These are phyloP conservation scores for Sebastes ruberrimus DNA, from an alignment of 2,797 vertebrate genomes.

Conservation along the genomic window DNA sequence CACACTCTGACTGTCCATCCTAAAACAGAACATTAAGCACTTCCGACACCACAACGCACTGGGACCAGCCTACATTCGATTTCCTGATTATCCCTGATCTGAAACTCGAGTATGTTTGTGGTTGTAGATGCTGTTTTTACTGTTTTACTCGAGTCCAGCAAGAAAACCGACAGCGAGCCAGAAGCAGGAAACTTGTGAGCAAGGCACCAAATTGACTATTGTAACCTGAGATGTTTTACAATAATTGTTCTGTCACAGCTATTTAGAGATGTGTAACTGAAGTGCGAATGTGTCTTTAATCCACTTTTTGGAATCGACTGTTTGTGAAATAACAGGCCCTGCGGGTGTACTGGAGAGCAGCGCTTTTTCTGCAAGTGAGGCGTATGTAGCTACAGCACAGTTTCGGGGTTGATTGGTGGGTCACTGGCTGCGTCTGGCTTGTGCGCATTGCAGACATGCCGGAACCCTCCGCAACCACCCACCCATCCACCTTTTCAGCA, in stretches of 20 bases:
- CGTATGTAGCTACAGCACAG: background rate
- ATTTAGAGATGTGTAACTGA: constrained; percentile 27
- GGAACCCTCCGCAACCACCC: constrained; percentile 12
- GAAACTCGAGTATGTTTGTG: constrained; percentile 26
- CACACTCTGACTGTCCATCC: background rate
- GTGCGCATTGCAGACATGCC: constrained; percentile 39
- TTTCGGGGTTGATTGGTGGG: constrained; percentile 41
- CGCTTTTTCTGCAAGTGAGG: background rate
- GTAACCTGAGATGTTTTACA: constrained; percentile 19
- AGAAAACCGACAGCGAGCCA: constrained; percentile 1
- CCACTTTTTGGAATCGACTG: constrained; percentile 8
- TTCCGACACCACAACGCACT: background rate
- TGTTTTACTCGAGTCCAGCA: constrained; percentile 2
- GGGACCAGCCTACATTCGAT: constrained; percentile 23
- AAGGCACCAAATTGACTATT: constrained; percentile 19
- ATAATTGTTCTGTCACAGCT: constrained; percentile 41
- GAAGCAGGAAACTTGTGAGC: constrained; percentile 1
- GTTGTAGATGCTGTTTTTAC: constrained; percentile 12
- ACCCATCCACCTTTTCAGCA: constrained; percentile 28
- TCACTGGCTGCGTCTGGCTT: constrained; percentile 32
- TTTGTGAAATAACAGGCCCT: constrained; percentile 16
- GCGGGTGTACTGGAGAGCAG: background rate
- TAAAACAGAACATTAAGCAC: background rate
- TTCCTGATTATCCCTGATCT: constrained; percentile 33
- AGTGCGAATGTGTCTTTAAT: constrained; percentile 10